Evolutionary conservation across 2,888 invertebrate genomes (phyloP).

Genomic region (Coelopa pilipes): DNA sequence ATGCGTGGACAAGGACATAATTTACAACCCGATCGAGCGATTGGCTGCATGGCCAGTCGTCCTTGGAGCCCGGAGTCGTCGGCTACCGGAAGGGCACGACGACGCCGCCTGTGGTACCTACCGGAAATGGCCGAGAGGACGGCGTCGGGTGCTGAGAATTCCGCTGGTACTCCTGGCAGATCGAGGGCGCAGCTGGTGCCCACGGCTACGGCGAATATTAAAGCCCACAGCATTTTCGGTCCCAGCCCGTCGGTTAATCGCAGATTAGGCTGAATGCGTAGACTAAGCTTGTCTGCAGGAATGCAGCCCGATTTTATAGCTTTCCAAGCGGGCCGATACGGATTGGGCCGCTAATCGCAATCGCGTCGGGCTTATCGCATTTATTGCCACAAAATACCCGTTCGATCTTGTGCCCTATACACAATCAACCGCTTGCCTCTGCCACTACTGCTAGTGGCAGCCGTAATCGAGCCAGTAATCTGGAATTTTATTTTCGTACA

Average conservation of each 20-base stretch:
- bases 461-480: too few relatives aligned
- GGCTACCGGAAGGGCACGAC: neutral
- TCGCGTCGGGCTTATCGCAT: neutral
- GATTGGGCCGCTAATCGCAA: neutral
- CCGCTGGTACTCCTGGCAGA: conserved; percentile 45
- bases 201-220: conserved; percentile 38
- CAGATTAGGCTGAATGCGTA: neutral
- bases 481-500: too few relatives aligned
- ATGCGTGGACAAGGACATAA: neutral
- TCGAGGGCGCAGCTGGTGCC: conserved; percentile 42
- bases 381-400: neutral
- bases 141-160: conserved; percentile 47
- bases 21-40: neutral
- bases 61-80: neutral
- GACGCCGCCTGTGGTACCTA: conserved; percentile 31
- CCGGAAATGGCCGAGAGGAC: conserved; percentile 52
- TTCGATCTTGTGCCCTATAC: neutral
- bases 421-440: too few relatives aligned
- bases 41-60: neutral
- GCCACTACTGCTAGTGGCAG: too few relatives aligned
- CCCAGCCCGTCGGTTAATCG: neutral
- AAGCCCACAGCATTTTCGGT: conserved; percentile 38
- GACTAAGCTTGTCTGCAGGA: conserved; percentile 12
- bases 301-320: conserved; percentile 20
- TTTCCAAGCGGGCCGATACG: neutral